These are phyloP conservation scores for Clarias macrocephalus DNA, from an alignment of 2,113 vertebrate species.

Conservation along the genomic window DNA sequence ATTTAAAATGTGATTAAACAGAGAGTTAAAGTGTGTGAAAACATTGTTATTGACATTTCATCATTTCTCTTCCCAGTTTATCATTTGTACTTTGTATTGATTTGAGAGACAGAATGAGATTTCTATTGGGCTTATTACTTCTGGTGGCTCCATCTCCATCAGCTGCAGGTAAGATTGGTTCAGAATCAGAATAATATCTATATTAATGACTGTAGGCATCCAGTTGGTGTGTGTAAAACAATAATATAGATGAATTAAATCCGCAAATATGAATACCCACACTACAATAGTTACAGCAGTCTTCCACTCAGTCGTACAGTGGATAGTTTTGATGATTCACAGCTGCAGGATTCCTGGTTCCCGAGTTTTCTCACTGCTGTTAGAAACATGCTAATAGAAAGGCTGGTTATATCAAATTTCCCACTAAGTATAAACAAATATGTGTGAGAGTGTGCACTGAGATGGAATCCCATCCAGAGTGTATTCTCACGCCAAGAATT, in stretches of 20 bases:
- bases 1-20: not conserved
- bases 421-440: too few relatives aligned
- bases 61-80: not conserved
- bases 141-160: not conserved
- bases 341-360: too few relatives aligned
- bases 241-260: not conserved
- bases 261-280: not conserved
- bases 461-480: not conserved
- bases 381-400: not conserved
- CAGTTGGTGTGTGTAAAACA: not conserved
- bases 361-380: too few relatives aligned
- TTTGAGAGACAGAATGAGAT: slow-evolving; percentile 50
- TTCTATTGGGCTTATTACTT: slow-evolving; percentile 25
- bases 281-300: not conserved
- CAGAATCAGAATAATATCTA: not conserved
- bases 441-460: not conserved
- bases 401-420: not conserved
- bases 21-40: not conserved
- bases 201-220: not conserved
- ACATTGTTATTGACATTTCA: slow-evolving; percentile 2
- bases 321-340: not conserved
- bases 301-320: not conserved
- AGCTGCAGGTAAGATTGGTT: slow-evolving; percentile 26
- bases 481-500: not conserved
- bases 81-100: slow-evolving; percentile 36